Conservation (phyloP, 2,797 vertebrate genomes). For the Poeciliopsis presidionis region DNA sequence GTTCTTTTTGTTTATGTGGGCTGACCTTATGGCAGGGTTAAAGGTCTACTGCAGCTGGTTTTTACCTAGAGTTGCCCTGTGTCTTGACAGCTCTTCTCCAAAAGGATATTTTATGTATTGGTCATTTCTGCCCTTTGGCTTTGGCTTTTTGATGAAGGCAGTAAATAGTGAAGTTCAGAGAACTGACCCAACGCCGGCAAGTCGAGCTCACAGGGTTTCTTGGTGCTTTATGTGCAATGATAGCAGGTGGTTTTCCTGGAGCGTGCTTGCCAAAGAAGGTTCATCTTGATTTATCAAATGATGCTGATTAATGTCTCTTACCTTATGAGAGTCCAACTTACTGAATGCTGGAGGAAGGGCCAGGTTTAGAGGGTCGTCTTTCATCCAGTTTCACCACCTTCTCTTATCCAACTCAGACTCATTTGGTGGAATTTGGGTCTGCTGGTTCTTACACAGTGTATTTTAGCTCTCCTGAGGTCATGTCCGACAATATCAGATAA, state of each 20-base stretch:
- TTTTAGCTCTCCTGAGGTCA: conserved; percentile 39
- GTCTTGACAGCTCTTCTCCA: conserved; percentile 32
- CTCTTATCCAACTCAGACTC: conserved; percentile 8
- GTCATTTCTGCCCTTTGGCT: conserved; percentile 22
- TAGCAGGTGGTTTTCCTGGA: conserved; percentile 5
- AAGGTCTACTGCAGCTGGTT: conserved; percentile 66
- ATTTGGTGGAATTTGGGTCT: conserved; percentile 6
- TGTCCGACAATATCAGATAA: conserved; percentile 65
- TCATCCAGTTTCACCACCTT: neutral
- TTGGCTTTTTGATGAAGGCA: conserved; percentile 19
- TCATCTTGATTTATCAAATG: neutral
- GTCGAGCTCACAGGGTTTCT: neutral
- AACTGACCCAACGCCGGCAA: conserved; percentile 3
- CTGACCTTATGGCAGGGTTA: conserved; percentile 61
- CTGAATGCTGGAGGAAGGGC: neutral
- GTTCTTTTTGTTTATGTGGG: conserved; percentile 56
- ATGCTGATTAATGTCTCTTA: conserved; percentile 2
- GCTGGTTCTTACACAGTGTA: conserved; percentile 32
- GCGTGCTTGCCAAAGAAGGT: neutral
- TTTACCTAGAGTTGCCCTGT: conserved; percentile 50
- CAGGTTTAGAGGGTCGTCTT: conserved; percentile 6
- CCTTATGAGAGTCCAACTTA: neutral
- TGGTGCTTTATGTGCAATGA: neutral
- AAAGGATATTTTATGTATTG: conserved; percentile 47
- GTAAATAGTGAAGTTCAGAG: conserved; percentile 12